phyloP scores from a whole-genome alignment of 1,140 invertebrate species.

The Aphelinus atriplicis region DNA sequence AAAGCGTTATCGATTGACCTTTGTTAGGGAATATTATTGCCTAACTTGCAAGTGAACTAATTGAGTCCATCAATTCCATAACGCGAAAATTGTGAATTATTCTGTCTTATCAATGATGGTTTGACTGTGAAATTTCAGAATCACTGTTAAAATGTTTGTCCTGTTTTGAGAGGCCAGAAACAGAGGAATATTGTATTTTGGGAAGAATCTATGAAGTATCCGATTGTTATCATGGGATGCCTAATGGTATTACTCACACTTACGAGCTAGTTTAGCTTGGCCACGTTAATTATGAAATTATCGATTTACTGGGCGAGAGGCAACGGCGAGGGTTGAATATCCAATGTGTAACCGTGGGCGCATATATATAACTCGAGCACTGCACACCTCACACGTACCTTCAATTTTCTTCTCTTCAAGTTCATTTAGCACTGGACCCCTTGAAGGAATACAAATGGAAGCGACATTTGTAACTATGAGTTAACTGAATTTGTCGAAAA shows the following conservation, averaged over 20 bases:
- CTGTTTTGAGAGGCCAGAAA: no score
- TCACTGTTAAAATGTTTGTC: no score
- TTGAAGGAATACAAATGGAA: neutral
- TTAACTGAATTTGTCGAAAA: no score
- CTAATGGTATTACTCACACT: conserved; percentile 22
- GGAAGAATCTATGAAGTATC: neutral
- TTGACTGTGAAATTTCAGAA: no score
- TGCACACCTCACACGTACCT: neutral
- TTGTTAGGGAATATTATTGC: no score
- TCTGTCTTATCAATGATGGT: no score
- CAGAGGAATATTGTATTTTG: no score
- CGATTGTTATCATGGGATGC: conserved; percentile 11
- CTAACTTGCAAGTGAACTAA: no score
- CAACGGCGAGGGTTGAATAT: neutral
- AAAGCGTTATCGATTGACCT: no score
- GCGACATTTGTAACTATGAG: no score
- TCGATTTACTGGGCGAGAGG: conserved; percentile 6
- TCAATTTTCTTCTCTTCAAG: conserved; percentile 6
- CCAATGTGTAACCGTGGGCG: conserved; percentile 1
- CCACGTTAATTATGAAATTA: conserved; percentile 29
- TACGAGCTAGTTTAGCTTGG: conserved; percentile 19
- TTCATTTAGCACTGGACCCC: neutral
- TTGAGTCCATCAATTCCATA: no score
- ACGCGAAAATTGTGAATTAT: no score
- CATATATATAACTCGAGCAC: neutral